These are phyloP conservation scores for Melolontha melolontha DNA, from an alignment of 2,888 invertebrate genomes.

Conservation along the genomic window DNA sequence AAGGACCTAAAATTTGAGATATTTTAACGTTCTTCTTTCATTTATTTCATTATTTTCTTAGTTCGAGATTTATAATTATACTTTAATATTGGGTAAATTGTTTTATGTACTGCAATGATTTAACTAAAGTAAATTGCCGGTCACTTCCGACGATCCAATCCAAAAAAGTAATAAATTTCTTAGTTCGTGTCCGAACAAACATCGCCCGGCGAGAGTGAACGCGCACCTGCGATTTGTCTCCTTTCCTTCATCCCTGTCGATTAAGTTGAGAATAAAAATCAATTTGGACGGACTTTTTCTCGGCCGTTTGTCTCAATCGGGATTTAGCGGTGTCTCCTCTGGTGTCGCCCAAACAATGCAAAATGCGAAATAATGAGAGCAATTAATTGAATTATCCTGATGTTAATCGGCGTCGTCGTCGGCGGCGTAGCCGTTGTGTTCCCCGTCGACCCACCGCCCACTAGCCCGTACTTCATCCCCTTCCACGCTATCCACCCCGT, in stretches of 20 bases:
- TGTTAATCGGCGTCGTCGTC: slow-evolving; percentile 34
- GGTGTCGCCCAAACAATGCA: slow-evolving; percentile 60
- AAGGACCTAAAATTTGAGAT: too few relatives aligned
- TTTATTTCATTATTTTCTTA: too few relatives aligned
- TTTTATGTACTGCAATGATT: too few relatives aligned
- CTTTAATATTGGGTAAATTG: too few relatives aligned
- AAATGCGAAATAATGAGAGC: slow-evolving; percentile 67
- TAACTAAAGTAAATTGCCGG: too few relatives aligned
- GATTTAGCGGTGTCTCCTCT: slow-evolving; percentile 63
- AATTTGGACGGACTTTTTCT: slow-evolving; percentile 58
- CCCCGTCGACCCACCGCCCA: slow-evolving; percentile 40
- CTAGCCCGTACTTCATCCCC: too few relatives aligned
- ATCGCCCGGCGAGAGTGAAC: slow-evolving; percentile 9
- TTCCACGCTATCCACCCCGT: too few relatives aligned
- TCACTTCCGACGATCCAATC: not conserved
- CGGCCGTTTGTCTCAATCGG: slow-evolving; percentile 66
- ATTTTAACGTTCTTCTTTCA: too few relatives aligned
- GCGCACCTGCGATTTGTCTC: slow-evolving; percentile 42
- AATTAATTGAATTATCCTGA: slow-evolving; percentile 69
- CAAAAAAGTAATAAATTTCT: slow-evolving; percentile 21
- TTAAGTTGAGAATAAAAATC: slow-evolving; percentile 58
- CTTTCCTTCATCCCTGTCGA: slow-evolving; percentile 42
- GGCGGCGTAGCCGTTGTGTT: slow-evolving; percentile 56
- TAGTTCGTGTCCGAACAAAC: slow-evolving; percentile 19
- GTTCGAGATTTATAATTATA: too few relatives aligned